These are phyloP conservation scores for Tiliacea aurago DNA, from an alignment of 2,888 invertebrate genomes.

Conservation along the genomic window DNA sequence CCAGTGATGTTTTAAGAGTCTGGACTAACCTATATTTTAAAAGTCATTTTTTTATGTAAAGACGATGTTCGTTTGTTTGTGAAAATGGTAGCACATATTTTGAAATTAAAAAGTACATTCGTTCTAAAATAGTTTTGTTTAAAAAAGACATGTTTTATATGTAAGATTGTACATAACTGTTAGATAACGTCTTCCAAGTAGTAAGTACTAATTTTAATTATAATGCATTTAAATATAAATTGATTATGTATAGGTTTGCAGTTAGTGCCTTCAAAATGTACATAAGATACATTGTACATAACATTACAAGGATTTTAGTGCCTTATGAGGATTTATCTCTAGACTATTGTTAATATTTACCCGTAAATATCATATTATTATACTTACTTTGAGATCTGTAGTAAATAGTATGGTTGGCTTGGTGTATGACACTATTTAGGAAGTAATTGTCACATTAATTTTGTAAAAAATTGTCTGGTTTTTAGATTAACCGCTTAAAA, in stretches of 20 bases:
- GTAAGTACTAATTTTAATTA: constrained; percentile 73
- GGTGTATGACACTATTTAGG: constrained; percentile 20
- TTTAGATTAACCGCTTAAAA: neutral
- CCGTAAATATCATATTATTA: constrained; percentile 58
- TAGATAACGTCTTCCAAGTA: constrained; percentile 81
- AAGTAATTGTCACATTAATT: neutral
- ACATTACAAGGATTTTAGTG: constrained; percentile 71
- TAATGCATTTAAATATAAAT: constrained; percentile 72
- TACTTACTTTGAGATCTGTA: constrained; percentile 62
- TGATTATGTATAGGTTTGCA: constrained; percentile 54
- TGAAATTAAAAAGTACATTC: constrained; percentile 71
- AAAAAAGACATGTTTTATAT: constrained; percentile 76
- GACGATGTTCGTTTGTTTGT: constrained; percentile 13
- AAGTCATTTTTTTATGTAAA: constrained; percentile 24
- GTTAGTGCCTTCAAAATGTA: constrained; percentile 70
- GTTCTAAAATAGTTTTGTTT: constrained; percentile 65
- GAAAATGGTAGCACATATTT: constrained; percentile 18
- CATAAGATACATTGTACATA: constrained; percentile 68
- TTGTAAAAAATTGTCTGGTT: neutral
- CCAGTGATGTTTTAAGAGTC: constrained; percentile 3
- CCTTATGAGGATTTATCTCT: constrained; percentile 69
- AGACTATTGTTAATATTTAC: constrained; percentile 61
- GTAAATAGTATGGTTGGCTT: constrained; percentile 34
- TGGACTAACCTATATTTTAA: constrained; percentile 17
- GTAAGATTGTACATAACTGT: constrained; percentile 76